Conservation (phyloP, 2,888 invertebrate genomes). For the Xylota sylvarum region DNA sequence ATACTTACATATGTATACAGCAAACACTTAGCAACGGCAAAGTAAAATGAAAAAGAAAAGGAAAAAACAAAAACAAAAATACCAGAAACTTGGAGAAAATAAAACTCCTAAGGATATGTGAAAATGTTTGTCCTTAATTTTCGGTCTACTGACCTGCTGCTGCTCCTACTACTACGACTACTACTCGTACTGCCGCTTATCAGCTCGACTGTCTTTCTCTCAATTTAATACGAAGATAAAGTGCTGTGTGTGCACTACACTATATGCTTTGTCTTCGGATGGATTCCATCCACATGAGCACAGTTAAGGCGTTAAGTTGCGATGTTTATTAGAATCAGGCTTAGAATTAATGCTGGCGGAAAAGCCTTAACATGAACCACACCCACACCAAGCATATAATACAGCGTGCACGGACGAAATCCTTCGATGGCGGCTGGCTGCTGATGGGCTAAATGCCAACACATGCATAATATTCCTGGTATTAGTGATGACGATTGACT, state of each 20-base stretch:
- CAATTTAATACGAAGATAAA: constrained; percentile 66
- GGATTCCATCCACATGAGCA: constrained; percentile 53
- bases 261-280: constrained; percentile 51
- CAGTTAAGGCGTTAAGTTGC: constrained; percentile 70
- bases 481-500: constrained; percentile 54
- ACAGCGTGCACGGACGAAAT: constrained; percentile 29
- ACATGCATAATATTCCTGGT: constrained; percentile 3
- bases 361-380: constrained; percentile 57
- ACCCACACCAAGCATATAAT: constrained; percentile 19
- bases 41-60: background rate
- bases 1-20: background rate
- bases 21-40: constrained; percentile 34
- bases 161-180: constrained; percentile 2
- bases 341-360: constrained; percentile 71
- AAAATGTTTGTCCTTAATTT: constrained; percentile 53
- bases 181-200: constrained; percentile 30
- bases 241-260: constrained; percentile 44
- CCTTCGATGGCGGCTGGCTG: constrained; percentile 18
- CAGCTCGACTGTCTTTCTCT: constrained; percentile 39
- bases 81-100: constrained; percentile 28
- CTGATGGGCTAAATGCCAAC: constrained; percentile 42
- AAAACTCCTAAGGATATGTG: constrained; percentile 29
- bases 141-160: constrained; percentile 53
- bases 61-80: background rate
- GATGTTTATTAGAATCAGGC: constrained; percentile 73